Base-by-base conservation (phyloP, 2,888 invertebrate species). In the Leucania comma region DNA sequence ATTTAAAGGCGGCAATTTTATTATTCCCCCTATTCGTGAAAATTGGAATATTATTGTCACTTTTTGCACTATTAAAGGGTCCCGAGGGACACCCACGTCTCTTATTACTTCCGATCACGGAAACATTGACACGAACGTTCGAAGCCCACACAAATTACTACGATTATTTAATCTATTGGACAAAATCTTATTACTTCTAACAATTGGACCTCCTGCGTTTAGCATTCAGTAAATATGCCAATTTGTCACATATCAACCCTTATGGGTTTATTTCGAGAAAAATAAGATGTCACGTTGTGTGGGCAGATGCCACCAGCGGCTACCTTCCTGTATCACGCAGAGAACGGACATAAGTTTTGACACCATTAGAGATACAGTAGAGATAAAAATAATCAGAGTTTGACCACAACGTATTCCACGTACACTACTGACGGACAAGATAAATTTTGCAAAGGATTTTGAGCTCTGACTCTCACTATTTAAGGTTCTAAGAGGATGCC, bases 281-380 rank as follows among this genome's bases (percentile, higher is more conserved):
- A 95, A 88, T 94, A 85, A 95, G 95, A 93, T 86, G 87, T 95
- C 95, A 94, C 83, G 88, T 86, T 95, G 95, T 94, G 95, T 93
- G 95, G 95, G 85, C 92, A 87, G 68, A 88, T 87, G 88, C 93
- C 92, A 92, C 92, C 92, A 90, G 88, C 91, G 82, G 90, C 86
- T 88, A 93, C 92, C 95, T 95, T 95, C 95, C 95, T 95, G 94
- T 94, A 86, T 90, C 96, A 94, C 91, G 94, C 93, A 89, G 95
- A 80, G 95, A 85, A 83, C 91, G 93, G 94, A 96, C 95, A 96
- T 90, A 90, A 85, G 92, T 94, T 95, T 95, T 96, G 95, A 95
- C 95, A 93, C 95, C 91, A 92, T 94, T 93, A 90, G 73, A 92
- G 95, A 95, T 95, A 93, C 84, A 80, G 81, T 62, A 71, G 61